A percentile compares a stretch with the other conserved stretches of the same genome.
Evolutionary conservation across 2,888 invertebrate genomes (phyloP).

Genomic region (Plagodis dolabraria): DNA sequence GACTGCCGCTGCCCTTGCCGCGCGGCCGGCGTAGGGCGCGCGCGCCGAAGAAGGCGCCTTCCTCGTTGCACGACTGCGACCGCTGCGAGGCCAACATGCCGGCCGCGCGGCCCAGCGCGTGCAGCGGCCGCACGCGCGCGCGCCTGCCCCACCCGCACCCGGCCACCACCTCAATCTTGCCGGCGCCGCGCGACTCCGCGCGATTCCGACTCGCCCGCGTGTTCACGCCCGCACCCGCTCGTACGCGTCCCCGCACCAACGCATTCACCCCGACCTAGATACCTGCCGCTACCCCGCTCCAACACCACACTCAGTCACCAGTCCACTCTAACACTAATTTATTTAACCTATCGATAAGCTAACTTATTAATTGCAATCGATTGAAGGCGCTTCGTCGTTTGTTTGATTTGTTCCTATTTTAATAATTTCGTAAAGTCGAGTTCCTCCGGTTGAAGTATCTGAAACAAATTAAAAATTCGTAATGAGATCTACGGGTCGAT

Average conservation of each 20-base stretch:
- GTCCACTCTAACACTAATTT: slow-evolving; percentile 48
- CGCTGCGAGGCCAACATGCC: slow-evolving; percentile 82
- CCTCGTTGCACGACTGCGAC: slow-evolving; percentile 83
- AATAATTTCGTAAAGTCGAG: slow-evolving; percentile 45
- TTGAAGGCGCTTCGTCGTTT: slow-evolving; percentile 79
- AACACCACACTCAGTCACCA: slow-evolving; percentile 41
- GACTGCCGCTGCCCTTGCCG: slow-evolving; percentile 84
- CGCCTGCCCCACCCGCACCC: slow-evolving; percentile 82
- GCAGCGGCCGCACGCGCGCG: slow-evolving; percentile 82
- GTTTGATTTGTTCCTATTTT: slow-evolving; percentile 51
- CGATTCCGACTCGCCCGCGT: slow-evolving; percentile 28
- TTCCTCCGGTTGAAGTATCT: slow-evolving; percentile 64
- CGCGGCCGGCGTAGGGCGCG: slow-evolving; percentile 84
- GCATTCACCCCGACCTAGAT: slow-evolving; percentile 22
- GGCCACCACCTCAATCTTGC: slow-evolving; percentile 82
- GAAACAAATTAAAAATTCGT: slow-evolving; percentile 68
- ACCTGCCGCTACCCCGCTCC: slow-evolving; percentile 26
- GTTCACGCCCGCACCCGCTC: slow-evolving; percentile 21
- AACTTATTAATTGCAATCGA: slow-evolving; percentile 63
- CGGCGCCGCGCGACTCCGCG: slow-evolving; percentile 53
- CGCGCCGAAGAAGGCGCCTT: slow-evolving; percentile 83
- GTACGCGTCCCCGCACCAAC: slow-evolving; percentile 40
- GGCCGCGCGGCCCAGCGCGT: slow-evolving; percentile 77
- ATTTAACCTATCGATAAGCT: slow-evolving; percentile 42
- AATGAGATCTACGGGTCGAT: slow-evolving; percentile 52